A percentile compares a stretch with the other conserved stretches of the same genome.
These are phyloP conservation scores for Hirtodrosophila trivittata DNA, from an alignment of 2,888 invertebrate genomes.

Conservation along the genomic window DNA sequence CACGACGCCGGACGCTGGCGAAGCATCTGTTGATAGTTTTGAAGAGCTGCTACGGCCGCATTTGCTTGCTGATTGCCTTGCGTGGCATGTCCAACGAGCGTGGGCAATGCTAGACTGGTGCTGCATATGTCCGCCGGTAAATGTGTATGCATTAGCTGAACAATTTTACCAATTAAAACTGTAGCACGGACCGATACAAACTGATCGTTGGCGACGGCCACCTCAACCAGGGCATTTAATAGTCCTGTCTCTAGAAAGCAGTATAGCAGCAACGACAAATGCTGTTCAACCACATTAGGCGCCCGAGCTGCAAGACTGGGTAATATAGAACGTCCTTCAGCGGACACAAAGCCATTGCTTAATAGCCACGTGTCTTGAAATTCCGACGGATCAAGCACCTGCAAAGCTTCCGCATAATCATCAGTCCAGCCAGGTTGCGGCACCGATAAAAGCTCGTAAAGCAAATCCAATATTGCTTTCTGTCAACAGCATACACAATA, in stretches of 20 bases:
- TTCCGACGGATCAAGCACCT: slow-evolving; percentile 94
- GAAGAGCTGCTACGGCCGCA: slow-evolving; percentile 91
- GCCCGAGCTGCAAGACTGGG: slow-evolving; percentile 93
- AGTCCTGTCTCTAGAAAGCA: slow-evolving; percentile 94
- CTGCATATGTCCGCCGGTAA: slow-evolving; percentile 94
- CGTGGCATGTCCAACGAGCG: slow-evolving; percentile 91
- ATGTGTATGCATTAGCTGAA: slow-evolving; percentile 93
- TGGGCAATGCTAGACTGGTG: slow-evolving; percentile 92
- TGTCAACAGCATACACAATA: slow-evolving; percentile 77
- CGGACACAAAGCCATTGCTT: slow-evolving; percentile 96
- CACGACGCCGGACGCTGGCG: slow-evolving; percentile 92
- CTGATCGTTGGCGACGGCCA: slow-evolving; percentile 94
- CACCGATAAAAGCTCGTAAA: slow-evolving; percentile 94
- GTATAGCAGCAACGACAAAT: slow-evolving; percentile 93
- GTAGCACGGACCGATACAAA: slow-evolving; percentile 96
- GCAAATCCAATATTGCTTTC: slow-evolving; percentile 95
- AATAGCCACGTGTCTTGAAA: slow-evolving; percentile 93
- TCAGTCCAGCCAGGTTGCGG: slow-evolving; percentile 96
- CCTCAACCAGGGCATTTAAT: slow-evolving; percentile 94
- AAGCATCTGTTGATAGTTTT: slow-evolving; percentile 91
- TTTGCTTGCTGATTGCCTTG: slow-evolving; percentile 91
- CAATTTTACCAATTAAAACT: slow-evolving; percentile 93
- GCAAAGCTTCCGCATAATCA: slow-evolving; percentile 94
- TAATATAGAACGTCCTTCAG: slow-evolving; percentile 93
- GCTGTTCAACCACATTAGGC: slow-evolving; percentile 95